phyloP scores from a whole-genome alignment of 2,888 invertebrate genomes.

The Hirudinaria manillensis region DNA sequence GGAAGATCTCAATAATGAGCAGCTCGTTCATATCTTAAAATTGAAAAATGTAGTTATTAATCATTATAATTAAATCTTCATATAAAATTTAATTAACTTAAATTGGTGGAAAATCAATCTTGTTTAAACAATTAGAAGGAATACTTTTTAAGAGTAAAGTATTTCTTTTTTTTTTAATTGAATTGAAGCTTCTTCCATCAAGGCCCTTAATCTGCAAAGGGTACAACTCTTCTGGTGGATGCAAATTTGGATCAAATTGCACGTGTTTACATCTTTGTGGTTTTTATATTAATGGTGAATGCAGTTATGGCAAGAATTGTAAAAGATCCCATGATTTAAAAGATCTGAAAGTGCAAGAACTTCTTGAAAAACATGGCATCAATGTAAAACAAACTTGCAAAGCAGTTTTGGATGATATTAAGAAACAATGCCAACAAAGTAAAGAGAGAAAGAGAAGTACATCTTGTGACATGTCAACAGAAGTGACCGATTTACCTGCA shows the following conservation, averaged over 20 bases:
- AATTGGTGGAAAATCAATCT: neutral
- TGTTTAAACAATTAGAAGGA: neutral
- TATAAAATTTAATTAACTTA: neutral
- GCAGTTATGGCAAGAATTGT: constrained; percentile 32
- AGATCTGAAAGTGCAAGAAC: constrained; percentile 25
- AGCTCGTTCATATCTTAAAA: neutral
- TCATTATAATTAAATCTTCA: neutral
- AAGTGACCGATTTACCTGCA: too few relatives aligned
- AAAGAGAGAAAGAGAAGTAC: neutral
- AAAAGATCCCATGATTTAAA: constrained; percentile 34
- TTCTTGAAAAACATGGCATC: constrained; percentile 26
- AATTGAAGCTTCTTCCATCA: neutral
- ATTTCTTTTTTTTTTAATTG: neutral
- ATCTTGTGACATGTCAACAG: neutral
- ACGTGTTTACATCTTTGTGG: neutral
- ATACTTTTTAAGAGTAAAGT: neutral
- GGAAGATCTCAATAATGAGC: neutral
- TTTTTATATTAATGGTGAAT: constrained; percentile 24
- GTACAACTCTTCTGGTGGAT: constrained; percentile 5
- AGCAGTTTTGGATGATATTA: too few relatives aligned
- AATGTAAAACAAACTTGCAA: constrained; percentile 4
- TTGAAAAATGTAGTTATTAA: neutral
- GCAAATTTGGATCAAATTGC: neutral
- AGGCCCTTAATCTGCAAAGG: constrained; percentile 25
- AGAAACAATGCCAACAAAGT: too few relatives aligned